Conservation (phyloP, 2,113 vertebrate species). For the Myanophis thanlyinensis region DNA sequence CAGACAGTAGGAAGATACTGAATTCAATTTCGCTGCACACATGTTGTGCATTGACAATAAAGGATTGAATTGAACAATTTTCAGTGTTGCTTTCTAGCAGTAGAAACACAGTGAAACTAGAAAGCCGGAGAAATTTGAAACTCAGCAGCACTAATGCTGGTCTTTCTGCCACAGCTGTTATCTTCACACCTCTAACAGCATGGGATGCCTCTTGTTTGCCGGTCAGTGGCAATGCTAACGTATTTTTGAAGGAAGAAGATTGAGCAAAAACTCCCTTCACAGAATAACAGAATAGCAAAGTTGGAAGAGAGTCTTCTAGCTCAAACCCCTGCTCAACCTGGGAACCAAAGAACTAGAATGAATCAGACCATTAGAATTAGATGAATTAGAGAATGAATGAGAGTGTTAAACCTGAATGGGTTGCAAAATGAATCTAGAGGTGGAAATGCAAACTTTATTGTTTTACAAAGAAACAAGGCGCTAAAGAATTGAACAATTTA, state of each 20-base stretch:
- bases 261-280: background rate
- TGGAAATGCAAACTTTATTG: background rate
- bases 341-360: background rate
- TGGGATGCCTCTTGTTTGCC: background rate
- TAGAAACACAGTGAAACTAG: background rate
- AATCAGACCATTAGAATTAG: background rate
- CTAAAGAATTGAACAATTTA: background rate
- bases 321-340: background rate
- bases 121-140: background rate
- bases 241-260: background rate
- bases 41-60: no score
- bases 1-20: background rate
- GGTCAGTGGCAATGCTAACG: background rate
- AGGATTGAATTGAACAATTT: no score
- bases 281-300: background rate
- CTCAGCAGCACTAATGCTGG: background rate
- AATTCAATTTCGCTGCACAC: no score
- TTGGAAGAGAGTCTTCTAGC: background rate
- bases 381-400: background rate
- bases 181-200: background rate
- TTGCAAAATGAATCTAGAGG: background rate
- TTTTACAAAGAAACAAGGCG: background rate
- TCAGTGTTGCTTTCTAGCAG: background rate
- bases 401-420: background rate
- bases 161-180: background rate